Base-by-base conservation (phyloP, 2,888 invertebrate species). In the Hypomecis punctinalis region DNA sequence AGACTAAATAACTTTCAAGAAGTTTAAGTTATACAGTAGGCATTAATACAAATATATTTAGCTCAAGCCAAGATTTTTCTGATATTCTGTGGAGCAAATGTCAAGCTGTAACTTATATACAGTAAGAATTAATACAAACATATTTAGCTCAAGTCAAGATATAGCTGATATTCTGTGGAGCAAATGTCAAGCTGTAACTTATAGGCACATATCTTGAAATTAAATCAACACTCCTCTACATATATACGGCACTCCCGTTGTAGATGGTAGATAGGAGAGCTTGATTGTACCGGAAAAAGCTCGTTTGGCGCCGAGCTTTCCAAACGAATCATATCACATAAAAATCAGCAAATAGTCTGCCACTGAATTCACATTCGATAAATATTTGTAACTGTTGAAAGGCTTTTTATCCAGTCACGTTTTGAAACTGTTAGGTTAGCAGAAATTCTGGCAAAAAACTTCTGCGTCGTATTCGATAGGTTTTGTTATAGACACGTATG, bases 251-350 rank as follows among this genome's bases (percentile, higher is more conserved):
- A 49, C 36, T 36, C 36, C 36, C 36, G 49, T n/a, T 49, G 49
- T 23, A 52, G 39, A 52, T 52, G 5, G 51, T 39, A 51, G 51
- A 52, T 52, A 52, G 8, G 33, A 8, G 23, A 11, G 47, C 37
- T 56, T 56, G 56, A 56, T 56, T 56, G 56, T 46, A 47, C 56
- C 56, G 56, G 56, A 56, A 56, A 56, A 45, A 47, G 56, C 13
- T 56, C 46, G 56, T 56, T 56, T 56, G 56, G 0, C 56, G 36
- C 10, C 23, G 56, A 56, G 35, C 39, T 46, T 33, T 56, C 47
- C 46, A 47, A 46, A 47, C 46, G 13, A 56, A 47, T 55, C 55
- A 36, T 46, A 56, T 47, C 39, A 56, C 37, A 56, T 13, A 11
- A 47, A 55, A 55, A 49, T 11, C 13, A 42, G 36, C 42, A 59